A percentile compares a stretch with the other conserved stretches of the same genome.
Conservation (phyloP, 2,797 vertebrate species). For the Urosaurus nigricauda region DNA sequence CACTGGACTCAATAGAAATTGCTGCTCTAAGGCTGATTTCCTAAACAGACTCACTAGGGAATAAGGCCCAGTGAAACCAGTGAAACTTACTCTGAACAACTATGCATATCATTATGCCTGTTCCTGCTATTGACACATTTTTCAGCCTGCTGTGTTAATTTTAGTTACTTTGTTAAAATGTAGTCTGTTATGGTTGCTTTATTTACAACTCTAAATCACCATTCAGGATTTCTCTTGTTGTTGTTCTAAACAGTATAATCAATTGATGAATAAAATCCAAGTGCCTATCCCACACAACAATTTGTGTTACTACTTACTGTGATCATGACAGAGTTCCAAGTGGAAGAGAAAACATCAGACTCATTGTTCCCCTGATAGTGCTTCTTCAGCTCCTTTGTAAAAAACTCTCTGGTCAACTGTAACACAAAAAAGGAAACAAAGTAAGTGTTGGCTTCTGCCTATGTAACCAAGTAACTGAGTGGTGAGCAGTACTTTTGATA, state of each 20-base stretch:
- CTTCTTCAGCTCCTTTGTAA: conserved; percentile 90
- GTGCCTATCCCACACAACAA: not conserved
- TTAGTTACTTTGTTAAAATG: not conserved
- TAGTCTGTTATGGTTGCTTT: not conserved
- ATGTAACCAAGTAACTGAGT: not conserved
- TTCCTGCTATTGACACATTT: too few species aligned
- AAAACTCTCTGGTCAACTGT: conserved; percentile 92
- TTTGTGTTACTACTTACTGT: conserved; percentile 82
- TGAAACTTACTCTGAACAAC: not conserved
- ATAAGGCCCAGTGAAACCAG: not conserved
- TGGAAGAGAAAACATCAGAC: conserved; percentile 88
- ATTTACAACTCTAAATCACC: not conserved
- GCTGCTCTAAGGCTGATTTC: not conserved
- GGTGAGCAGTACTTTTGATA: not conserved
- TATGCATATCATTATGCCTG: not conserved
- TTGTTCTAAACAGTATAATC: too few species aligned
- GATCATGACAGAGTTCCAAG: conserved; percentile 95
- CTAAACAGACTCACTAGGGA: not conserved
- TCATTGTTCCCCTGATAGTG: conserved; percentile 89
- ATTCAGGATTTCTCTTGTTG: not conserved
- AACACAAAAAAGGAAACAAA: conserved; percentile 49
- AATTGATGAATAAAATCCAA: not conserved
- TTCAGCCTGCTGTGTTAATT: not conserved
- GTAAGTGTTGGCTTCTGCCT: not conserved
- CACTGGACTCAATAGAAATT: not conserved